Evolutionary conservation across 2,888 invertebrate genomes (phyloP).

Genomic region (Blastobasis adustella): DNA sequence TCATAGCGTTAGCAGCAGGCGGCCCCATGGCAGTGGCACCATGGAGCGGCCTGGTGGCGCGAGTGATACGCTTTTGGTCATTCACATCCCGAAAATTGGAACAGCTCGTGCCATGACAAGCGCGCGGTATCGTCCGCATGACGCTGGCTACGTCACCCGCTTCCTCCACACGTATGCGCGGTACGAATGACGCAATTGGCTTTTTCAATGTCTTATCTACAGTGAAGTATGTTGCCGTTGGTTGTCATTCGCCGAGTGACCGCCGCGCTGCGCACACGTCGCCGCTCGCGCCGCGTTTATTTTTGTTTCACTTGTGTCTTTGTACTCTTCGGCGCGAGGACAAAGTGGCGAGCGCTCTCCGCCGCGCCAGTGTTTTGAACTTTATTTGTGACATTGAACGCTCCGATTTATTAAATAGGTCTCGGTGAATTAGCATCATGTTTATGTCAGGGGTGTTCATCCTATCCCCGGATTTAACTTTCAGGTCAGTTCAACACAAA

Average conservation of each 20-base stretch:
- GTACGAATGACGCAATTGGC: slow-evolving; percentile 70
- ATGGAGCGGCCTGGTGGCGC: too few relatives aligned
- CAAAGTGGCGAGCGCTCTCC: slow-evolving; percentile 62
- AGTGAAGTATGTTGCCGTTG: slow-evolving; percentile 69
- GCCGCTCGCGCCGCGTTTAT: slow-evolving; percentile 40
- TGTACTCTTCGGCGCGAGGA: slow-evolving; percentile 62
- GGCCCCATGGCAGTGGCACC: too few relatives aligned
- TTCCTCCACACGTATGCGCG: slow-evolving; percentile 62
- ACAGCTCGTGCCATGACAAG: slow-evolving; percentile 47
- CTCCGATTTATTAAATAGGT: slow-evolving; percentile 34
- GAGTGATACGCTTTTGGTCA: too few relatives aligned
- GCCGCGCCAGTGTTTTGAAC: slow-evolving; percentile 65
- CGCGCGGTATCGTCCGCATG: slow-evolving; percentile 60
- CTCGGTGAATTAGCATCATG: slow-evolving; percentile 41
- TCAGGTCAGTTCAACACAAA: slow-evolving; percentile 57
- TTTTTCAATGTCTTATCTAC: slow-evolving; percentile 75
- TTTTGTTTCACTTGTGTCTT: slow-evolving; percentile 62
- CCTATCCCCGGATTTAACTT: slow-evolving; percentile 59
- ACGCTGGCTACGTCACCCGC: slow-evolving; percentile 59
- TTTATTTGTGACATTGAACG: slow-evolving; percentile 51
- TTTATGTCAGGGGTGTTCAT: slow-evolving; percentile 68
- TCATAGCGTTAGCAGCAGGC: too few relatives aligned
- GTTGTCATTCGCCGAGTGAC: slow-evolving; percentile 66
- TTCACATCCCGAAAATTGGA: slow-evolving; percentile 20
- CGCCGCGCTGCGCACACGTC: slow-evolving; percentile 61